Evolutionary conservation across 1,140 invertebrate genomes (phyloP).

Genomic region (Caenorhabditis briggsae): DNA sequence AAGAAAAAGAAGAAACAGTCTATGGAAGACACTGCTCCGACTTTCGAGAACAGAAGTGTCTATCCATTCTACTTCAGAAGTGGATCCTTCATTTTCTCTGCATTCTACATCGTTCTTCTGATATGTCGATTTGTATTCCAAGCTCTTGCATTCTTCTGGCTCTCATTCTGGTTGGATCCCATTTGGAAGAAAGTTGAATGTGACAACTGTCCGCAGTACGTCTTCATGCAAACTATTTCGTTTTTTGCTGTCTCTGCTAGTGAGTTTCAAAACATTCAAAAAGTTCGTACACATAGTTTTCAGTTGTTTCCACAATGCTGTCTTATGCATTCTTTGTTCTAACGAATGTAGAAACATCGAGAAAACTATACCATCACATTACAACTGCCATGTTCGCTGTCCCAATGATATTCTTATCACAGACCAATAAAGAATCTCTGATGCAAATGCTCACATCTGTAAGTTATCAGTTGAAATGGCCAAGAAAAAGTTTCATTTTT

Average conservation of each 20-base stretch:
- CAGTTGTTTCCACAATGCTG: slow-evolving; percentile 9
- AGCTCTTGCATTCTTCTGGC: slow-evolving; percentile 16
- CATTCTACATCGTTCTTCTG: slow-evolving; percentile 4
- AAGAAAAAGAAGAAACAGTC: slow-evolving; percentile 34
- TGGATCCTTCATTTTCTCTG: slow-evolving; percentile 38
- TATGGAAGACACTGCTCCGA: slow-evolving; percentile 19
- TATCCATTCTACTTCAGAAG: slow-evolving; percentile 29
- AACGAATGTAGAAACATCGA: slow-evolving; percentile 27
- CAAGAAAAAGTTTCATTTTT: neutral
- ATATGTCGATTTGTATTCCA: slow-evolving; percentile 17
- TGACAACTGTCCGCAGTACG: slow-evolving; percentile 8
- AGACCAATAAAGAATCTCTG: slow-evolving; percentile 18
- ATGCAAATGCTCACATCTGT: slow-evolving; percentile 40
- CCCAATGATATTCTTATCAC: slow-evolving; percentile 33
- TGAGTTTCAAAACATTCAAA: neutral
- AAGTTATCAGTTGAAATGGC: neutral
- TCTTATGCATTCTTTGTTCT: slow-evolving; percentile 16
- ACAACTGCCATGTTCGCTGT: slow-evolving; percentile 34
- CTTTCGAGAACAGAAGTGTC: slow-evolving; percentile 25
- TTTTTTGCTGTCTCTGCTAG: slow-evolving; percentile 15
- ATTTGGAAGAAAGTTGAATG: slow-evolving; percentile 13
- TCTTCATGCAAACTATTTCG: slow-evolving; percentile 18
- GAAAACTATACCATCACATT: slow-evolving; percentile 33
- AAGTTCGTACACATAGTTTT: neutral
- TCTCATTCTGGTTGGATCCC: slow-evolving; percentile 37